Percentiles rank a stretch among this genome's conserved stretches.
phyloP scores from a whole-genome alignment of 2,797 vertebrate species.

The Characodon lateralis region DNA sequence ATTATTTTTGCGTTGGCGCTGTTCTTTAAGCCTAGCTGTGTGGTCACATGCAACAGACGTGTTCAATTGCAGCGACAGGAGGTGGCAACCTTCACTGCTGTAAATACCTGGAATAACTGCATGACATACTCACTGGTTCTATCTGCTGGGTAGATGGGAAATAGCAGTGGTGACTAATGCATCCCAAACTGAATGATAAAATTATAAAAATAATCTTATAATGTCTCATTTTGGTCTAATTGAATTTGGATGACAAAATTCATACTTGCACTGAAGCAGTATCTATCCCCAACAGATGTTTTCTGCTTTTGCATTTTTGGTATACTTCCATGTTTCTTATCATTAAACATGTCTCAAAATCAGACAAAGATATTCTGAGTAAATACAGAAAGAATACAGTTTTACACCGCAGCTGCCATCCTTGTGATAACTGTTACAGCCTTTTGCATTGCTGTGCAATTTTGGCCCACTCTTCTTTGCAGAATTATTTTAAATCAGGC shows the following conservation, averaged over 20 bases:
- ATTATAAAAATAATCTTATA: too few relatives aligned
- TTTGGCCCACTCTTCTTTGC: not conserved
- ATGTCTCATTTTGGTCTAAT: not conserved
- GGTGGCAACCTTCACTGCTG: not conserved
- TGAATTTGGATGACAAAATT: not conserved
- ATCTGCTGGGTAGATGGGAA: not conserved
- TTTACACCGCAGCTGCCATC: not conserved
- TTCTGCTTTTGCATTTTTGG: not conserved
- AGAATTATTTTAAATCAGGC: not conserved
- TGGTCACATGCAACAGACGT: conserved; percentile 24
- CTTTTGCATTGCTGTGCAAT: not conserved
- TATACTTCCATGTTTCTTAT: not conserved
- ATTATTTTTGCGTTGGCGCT: not conserved
- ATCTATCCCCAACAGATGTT: not conserved
- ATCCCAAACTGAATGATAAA: too few relatives aligned
- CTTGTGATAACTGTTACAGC: not conserved
- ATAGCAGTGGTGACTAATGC: too few relatives aligned
- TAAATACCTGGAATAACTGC: conserved; percentile 3
- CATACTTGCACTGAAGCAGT: not conserved
- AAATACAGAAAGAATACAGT: not conserved
- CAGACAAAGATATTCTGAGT: not conserved
- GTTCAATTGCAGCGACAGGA: conserved; percentile 6
- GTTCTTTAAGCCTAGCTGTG: not conserved
- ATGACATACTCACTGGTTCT: not conserved
- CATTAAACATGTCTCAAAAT: not conserved